Evolutionary conservation across 2,797 vertebrate genomes (phyloP).

Genomic region (Novumbra hubbsi): DNA sequence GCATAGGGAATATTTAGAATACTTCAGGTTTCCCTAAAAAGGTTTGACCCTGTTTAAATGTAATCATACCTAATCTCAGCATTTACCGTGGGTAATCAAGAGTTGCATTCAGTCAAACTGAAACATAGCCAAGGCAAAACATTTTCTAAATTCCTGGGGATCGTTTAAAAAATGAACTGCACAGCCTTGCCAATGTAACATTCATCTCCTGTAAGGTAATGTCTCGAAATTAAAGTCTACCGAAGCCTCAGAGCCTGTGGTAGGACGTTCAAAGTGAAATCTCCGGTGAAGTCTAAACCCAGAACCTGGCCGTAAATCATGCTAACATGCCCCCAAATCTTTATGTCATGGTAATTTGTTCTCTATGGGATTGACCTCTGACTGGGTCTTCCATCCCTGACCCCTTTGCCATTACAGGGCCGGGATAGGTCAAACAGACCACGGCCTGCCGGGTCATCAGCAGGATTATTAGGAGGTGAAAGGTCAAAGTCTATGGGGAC

Average conservation of each 20-base stretch:
- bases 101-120: conserved; percentile 26
- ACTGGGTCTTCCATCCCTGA: conserved; percentile 15
- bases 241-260: conserved; percentile 13
- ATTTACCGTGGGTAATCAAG: conserved; percentile 15
- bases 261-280: conserved; percentile 18
- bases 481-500: conserved; percentile 20
- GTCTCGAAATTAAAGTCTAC: conserved; percentile 27
- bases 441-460: background rate
- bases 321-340: background rate
- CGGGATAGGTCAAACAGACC: background rate
- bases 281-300: background rate
- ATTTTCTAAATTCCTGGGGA: conserved; percentile 46
- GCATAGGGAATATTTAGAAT: conserved; percentile 30
- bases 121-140: conserved; percentile 25
- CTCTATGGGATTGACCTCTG: conserved; percentile 19
- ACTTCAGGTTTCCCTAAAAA: conserved; percentile 18
- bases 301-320: background rate
- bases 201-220: conserved; percentile 28
- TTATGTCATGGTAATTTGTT: conserved; percentile 12
- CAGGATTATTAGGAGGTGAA: conserved; percentile 29
- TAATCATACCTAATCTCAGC: conserved; percentile 29
- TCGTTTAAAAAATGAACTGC: conserved; percentile 24
- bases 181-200: conserved; percentile 20
- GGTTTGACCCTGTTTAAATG: conserved; percentile 29
- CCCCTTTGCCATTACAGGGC: background rate